These are phyloP conservation scores for Lanistes nyassanus DNA, from an alignment of 1,140 invertebrate genomes.

Conservation along the genomic window DNA sequence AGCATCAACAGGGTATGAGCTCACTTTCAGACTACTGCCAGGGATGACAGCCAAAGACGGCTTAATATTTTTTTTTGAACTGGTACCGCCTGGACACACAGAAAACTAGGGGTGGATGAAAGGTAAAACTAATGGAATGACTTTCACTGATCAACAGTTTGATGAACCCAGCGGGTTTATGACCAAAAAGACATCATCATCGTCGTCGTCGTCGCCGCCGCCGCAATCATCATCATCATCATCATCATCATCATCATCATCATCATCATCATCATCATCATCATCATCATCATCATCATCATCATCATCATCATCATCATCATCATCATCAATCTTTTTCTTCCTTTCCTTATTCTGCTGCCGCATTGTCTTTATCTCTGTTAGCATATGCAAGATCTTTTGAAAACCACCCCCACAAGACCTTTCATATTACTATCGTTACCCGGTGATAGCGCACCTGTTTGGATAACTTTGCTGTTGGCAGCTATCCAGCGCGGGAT, in stretches of 20 bases:
- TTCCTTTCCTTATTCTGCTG: background rate
- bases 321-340: too few species aligned
- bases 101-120: too few species aligned
- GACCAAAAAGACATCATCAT: background rate
- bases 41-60: background rate
- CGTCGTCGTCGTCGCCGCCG: conserved; percentile 10
- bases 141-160: background rate
- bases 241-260: conserved; percentile 20
- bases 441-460: conserved; percentile 19
- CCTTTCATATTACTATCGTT: background rate
- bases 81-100: too few species aligned
- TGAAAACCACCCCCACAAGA: too few species aligned
- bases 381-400: background rate
- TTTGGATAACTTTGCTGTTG: conserved; percentile 29
- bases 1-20: too few species aligned
- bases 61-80: too few species aligned
- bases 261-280: conserved; percentile 22
- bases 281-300: conserved; percentile 29
- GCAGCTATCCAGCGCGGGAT: conserved; percentile 76
- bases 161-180: background rate
- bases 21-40: too few species aligned
- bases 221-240: too few species aligned
- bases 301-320: conserved; percentile 26
- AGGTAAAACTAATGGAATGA: too few species aligned
- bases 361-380: background rate